Evolutionary conservation across 1,140 invertebrate species (phyloP), one percentile per base, ranked within the genome.

Genomic region (Drosophila bipectinata): DNA sequence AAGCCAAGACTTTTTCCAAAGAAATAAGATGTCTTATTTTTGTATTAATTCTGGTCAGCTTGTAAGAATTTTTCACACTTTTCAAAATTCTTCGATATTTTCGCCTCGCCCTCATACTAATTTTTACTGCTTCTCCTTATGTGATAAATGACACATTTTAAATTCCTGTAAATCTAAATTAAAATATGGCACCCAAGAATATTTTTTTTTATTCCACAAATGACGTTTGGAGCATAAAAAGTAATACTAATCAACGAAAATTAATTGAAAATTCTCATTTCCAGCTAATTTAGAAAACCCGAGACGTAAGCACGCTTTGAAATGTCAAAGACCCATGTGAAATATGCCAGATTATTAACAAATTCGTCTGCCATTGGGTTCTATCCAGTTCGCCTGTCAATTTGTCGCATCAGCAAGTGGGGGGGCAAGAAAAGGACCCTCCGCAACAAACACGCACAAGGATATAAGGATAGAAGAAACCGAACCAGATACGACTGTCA

Each of bases 321-420:
- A 41, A 45, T 39, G 48, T 41, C 28, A 34, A 61, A 15, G 10
- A 39, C 39, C 41, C 41, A 55, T 48, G 26, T 53, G 44, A 68
- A 52, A 69, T 45, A 69, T 48, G 66, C 63, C 63, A 62, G 69
- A 76, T 76, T 80, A 80, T 68, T 82, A 83, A 83, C 81, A 83
- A 83, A 80, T 83, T 58, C 26, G 39, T 61, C 54, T 64, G 60
- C 62, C 67, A 69, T 24, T 66, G 30, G 37, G 18, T 21, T 47
- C 44, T 44, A 47, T 58, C 49, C 61, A 60, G 37, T 45, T 54
- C 75, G 63, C 37, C 60, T 83, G 79, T 79, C 79, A 82, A 82
- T 83, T 83, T 79, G 79, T 75, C 71, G 75, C 79, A 58, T 79
- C 79, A 79, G 68, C 79, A 78, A 68, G 52, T 69, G 52, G 39